Conservation (phyloP, 92 coral and sea anemone species). For the Actinostola sp. region DNA sequence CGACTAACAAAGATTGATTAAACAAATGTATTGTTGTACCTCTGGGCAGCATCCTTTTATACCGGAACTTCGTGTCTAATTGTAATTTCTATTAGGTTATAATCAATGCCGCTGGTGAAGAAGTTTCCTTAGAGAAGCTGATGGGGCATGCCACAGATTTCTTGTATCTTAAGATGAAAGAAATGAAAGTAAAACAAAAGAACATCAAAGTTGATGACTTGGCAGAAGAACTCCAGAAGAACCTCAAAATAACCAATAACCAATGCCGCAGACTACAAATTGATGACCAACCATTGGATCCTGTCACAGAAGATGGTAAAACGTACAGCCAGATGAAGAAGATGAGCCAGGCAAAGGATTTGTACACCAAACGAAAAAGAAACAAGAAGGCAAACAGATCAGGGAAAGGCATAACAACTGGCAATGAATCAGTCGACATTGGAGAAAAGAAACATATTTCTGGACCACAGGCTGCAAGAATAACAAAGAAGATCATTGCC, state of each 20-base stretch:
- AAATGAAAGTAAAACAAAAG: constrained; percentile 25
- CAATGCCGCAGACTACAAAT: constrained; percentile 66
- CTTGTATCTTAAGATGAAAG: constrained; percentile 47
- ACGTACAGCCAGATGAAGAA: constrained; percentile 50
- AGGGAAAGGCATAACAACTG: background rate
- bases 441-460: constrained; percentile 38
- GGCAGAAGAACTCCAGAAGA: constrained; percentile 55
- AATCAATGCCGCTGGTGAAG: constrained; percentile 78
- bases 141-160: constrained; percentile 84
- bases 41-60: too few species aligned
- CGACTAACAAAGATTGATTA: too few species aligned
- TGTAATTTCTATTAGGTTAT: constrained; percentile 56
- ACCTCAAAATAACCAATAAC: constrained; percentile 64
- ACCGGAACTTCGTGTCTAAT: too few species aligned
- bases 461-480: constrained; percentile 46
- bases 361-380: constrained; percentile 9
- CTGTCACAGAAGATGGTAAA: constrained; percentile 58
- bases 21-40: too few species aligned
- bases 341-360: constrained; percentile 53
- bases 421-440: constrained; percentile 9
- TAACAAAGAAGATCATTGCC: constrained; percentile 53
- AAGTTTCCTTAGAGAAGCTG: constrained; percentile 81
- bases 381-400: background rate
- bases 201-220: constrained; percentile 58
- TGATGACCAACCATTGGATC: constrained; percentile 43